Percentiles rank a stretch among this genome's conserved stretches.
phyloP scores from a whole-genome alignment of 2,797 vertebrate species.

The Poecile montanus region DNA sequence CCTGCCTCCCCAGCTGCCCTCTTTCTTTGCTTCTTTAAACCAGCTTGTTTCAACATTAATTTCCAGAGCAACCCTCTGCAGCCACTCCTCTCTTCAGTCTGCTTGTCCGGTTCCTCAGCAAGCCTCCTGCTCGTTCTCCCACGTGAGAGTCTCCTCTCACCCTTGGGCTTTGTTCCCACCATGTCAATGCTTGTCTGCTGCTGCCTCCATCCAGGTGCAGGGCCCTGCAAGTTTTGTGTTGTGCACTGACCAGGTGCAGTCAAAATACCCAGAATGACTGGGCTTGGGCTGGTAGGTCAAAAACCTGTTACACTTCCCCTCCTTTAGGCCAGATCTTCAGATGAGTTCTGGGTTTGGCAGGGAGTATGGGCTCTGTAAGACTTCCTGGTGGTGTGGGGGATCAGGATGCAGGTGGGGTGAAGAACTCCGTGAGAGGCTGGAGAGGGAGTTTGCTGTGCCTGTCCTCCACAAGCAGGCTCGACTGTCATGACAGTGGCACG shows the following conservation, averaged over 20 bases:
- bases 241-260: background rate
- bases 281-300: background rate
- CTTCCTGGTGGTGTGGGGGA: background rate
- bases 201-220: background rate
- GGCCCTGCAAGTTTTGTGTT: fast-evolving
- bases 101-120: background rate
- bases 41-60: background rate
- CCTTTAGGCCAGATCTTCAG: background rate
- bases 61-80: background rate
- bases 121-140: background rate
- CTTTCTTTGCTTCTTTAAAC: background rate
- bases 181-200: background rate
- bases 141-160: background rate
- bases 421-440: background rate
- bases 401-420: fast-evolving
- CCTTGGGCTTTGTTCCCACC: background rate
- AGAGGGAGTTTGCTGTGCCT: background rate
- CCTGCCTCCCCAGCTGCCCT: background rate
- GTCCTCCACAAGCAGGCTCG: background rate
- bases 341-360: background rate
- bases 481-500: background rate
- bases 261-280: background rate
- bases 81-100: background rate
- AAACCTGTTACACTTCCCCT: background rate
- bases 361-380: background rate